These are phyloP conservation scores for Trichosurus vulpecula DNA, from an alignment of 2,797 vertebrate genomes.

Conservation along the genomic window DNA sequence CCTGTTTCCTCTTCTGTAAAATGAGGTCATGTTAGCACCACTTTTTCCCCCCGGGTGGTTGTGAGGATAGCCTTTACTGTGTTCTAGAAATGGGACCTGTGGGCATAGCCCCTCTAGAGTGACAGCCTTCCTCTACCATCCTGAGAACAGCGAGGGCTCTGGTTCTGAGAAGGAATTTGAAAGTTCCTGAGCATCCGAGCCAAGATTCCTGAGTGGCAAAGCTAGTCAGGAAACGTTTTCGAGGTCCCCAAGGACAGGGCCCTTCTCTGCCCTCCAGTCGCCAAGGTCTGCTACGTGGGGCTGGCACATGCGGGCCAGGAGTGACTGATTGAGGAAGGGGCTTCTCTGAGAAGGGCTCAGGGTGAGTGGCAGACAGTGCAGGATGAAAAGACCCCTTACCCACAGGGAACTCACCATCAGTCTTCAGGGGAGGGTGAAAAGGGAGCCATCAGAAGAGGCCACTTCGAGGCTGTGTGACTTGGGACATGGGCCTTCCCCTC, in stretches of 20 bases:
- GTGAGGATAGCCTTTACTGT: neutral
- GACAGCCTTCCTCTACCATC: neutral
- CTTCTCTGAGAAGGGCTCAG: neutral
- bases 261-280: neutral
- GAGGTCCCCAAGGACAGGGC: neutral
- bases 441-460: neutral
- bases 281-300: neutral
- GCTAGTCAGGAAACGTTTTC: neutral
- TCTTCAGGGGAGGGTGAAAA: neutral
- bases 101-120: neutral
- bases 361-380: too few relatives aligned
- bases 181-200: neutral
- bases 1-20: neutral
- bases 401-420: too few relatives aligned
- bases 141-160: neutral
- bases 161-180: neutral
- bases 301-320: neutral
- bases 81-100: too few relatives aligned
- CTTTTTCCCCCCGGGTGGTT: neutral
- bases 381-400: too few relatives aligned
- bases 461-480: neutral
- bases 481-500: too few relatives aligned
- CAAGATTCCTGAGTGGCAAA: neutral
- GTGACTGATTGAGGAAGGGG: neutral
- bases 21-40: fast-evolving